These are phyloP conservation scores for Phycodurus eques DNA, from an alignment of 2,113 vertebrate species.

Conservation along the genomic window DNA sequence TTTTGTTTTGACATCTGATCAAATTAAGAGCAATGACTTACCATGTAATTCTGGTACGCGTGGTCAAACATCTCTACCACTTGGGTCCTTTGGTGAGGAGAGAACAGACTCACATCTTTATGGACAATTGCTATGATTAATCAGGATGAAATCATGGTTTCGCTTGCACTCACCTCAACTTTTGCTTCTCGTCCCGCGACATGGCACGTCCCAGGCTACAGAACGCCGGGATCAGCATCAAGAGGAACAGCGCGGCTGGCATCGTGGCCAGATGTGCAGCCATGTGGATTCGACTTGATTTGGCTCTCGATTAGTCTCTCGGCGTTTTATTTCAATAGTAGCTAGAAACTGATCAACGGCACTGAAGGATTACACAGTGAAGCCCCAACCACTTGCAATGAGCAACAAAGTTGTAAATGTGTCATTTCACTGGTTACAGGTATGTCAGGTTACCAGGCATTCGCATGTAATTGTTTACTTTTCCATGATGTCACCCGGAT, in stretches of 20 bases:
- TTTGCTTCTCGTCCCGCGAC: constrained; percentile 70
- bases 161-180: constrained; percentile 62
- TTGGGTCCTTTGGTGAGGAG: constrained; percentile 80
- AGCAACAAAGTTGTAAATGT: neutral
- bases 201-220: constrained; percentile 61
- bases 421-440: neutral
- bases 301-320: constrained; percentile 24
- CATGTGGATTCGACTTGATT: constrained; percentile 26
- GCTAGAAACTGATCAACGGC: neutral
- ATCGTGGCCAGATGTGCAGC: constrained; percentile 39
- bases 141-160: neutral
- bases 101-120: neutral
- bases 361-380: neutral
- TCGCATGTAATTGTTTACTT: constrained; percentile 44
- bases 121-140: neutral
- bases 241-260: constrained; percentile 43
- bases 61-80: constrained; percentile 99
- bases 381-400: neutral
- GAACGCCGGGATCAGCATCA: constrained; percentile 54
- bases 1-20: neutral
- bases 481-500: constrained; percentile 34
- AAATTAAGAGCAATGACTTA: constrained; percentile 63
- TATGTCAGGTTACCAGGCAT: neutral
- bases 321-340: neutral
- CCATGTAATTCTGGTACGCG: constrained; percentile 98